Base-by-base conservation (phyloP, 2,113 vertebrate genomes). In the Passer montanus region DNA sequence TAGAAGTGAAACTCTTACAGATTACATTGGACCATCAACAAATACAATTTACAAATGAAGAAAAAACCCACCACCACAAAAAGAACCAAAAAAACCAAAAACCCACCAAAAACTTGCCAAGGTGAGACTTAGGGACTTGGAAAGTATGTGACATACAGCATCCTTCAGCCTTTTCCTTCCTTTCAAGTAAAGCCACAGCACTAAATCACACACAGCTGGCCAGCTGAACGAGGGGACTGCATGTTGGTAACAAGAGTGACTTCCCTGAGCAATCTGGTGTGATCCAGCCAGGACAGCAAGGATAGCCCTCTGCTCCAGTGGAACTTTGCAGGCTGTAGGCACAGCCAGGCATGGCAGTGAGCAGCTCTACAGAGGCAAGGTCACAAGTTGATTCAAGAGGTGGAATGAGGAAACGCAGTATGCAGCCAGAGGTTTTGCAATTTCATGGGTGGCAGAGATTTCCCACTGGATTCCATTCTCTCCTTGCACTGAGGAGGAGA, bases 361-460 rank as follows among this genome's bases (percentile, higher is more conserved):
- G 58, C 46, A 94, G 35, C 66, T 79, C 66, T 63, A 27, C 11
- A 31, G 49, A 89, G 41, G n/a, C n/a, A 70, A 94, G 91, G 93
- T 89, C 94, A 87, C 44, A 85, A 85, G 89, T 37, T 91, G 67
- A 87, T 84, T 79, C n/a, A 72, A 60, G 62, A 84, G 77, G 62
- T 79, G 53, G 92, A 87, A 94, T 6, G 27, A 84, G 73, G 86
- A 95, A 93, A 89, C 0, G 3, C 47, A 44, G 52, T 62, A 72
- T 53, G 73, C 60, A 97, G 86, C 31, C 73, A 94, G 73, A 92
- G 58, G 73, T 96, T 95, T 92, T 90, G 73, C 15, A 52, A 90
- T 92, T 92, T 94, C 86, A 89, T 30, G 77, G 90, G 77, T 84
- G 77, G 69, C 68, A 93, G 60, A 90, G 76, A 90, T 93, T 96